Evolutionary conservation across 2,113 vertebrate species (phyloP), one percentile per base, ranked within the genome.

Genomic region (Nesogale talazaci): DNA sequence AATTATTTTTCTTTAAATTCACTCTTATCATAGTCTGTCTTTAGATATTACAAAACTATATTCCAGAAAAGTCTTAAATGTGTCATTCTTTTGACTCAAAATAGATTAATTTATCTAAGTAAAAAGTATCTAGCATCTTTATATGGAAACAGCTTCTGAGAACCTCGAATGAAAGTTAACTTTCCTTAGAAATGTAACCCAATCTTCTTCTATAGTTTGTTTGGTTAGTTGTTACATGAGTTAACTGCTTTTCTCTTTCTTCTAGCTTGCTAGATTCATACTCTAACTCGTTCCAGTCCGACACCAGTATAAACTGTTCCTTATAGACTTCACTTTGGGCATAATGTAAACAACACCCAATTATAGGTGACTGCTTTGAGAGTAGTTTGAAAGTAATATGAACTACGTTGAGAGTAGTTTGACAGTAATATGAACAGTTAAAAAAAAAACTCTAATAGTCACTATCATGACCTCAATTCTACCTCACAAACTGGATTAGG

Each of bases 11-110:
- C n/a, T 46, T 46, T 89, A 93, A 92, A 52, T 84, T 91, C 70
- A 87, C 2, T 88, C 46, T 56, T 70, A 79, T 22, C 69, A 46
- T n/a, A 86, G 34, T 83, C 65, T 80, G 42, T 89, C 6, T 65
- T 92, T 78, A 72, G 34, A 61, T 83, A 31, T 31, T 67, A 31
- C 2, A 69, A 69, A 75, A 86, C 1, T 82, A 86, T 91, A 69
- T 52, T 78, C 84, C 83, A 84, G 40, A 15, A 86, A 88, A 91
- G 15, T 74, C 23, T 72, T 89, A 91, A 65, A 89, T 76, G 15
- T 76, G 94, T 92, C 52, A 76, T 42, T 91, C 81, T 38, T 83
- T 6, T 72, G 20, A 76, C 52, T 94, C 34, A 92, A 95, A 92
- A 83, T 15, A 46, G 31, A 89, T 80, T 78, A 69, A 88, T 56